Percentiles rank a stretch among this genome's conserved stretches.
phyloP scores from a whole-genome alignment of 2,888 invertebrate species.

The Spialia ferax region DNA sequence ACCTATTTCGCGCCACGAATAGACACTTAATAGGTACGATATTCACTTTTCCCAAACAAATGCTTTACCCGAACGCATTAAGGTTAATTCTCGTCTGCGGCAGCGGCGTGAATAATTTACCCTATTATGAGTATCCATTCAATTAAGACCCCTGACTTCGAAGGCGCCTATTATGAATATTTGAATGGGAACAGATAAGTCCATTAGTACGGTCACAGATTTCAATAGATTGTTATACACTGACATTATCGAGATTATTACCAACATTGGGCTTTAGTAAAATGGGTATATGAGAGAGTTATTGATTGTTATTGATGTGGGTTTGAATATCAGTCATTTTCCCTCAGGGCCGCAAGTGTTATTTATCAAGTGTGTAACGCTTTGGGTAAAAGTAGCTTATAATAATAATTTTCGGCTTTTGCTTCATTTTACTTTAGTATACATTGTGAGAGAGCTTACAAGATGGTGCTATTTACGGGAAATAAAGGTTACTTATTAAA shows the following conservation, averaged over 20 bases:
- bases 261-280: conserved; percentile 6
- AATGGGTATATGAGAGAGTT: conserved; percentile 25
- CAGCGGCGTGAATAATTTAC: conserved; percentile 56
- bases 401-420: neutral
- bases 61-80: conserved; percentile 47
- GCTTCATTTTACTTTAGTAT: neutral
- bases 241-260: conserved; percentile 33
- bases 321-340: neutral
- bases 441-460: no score
- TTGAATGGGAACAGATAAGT: conserved; percentile 54
- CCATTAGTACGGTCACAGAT: conserved; percentile 51
- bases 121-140: conserved; percentile 63
- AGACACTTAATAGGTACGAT: conserved; percentile 48
- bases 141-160: conserved; percentile 64
- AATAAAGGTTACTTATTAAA: no score
- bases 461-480: no score
- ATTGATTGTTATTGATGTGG: conserved; percentile 24
- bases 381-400: neutral
- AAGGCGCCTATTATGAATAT: conserved; percentile 55
- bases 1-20: conserved; percentile 53
- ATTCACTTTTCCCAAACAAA: conserved; percentile 37
- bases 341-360: neutral
- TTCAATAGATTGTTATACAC: conserved; percentile 37
- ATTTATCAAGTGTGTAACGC: neutral
- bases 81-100: conserved; percentile 50